Evolutionary conservation across 1,140 invertebrate species (phyloP), one percentile per base, ranked within the genome.

Genomic region (Coelopa frigida): DNA sequence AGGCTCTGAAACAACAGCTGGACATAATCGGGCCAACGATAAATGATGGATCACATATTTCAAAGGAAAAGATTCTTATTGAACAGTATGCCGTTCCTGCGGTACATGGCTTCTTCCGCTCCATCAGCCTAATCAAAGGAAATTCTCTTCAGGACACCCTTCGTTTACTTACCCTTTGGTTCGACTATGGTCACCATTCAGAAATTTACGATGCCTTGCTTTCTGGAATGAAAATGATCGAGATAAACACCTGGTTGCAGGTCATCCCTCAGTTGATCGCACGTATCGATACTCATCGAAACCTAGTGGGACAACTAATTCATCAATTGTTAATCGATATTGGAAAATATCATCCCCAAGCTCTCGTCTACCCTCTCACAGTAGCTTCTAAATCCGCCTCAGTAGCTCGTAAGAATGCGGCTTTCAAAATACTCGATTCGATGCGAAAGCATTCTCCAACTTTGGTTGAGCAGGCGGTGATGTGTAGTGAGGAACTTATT

Each of bases 251-350:
- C 10, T 99, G 97, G 97, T 74, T 99, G 2, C 95, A 99, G 78
- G 95, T 99, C 0, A 98, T 99, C 54, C 97, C 97, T 1, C 97
- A 99, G 70, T 72, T 99, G 2, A 99, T 99, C 53, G 95, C 96
- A 2, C 78, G 96, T 38, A 97, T 99, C 50, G 97, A 99, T 63
- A 95, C 93, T 0, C 87, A 88, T 1, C 76, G 92, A 20, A 81
- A 82, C 48, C 66, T 93, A 36, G 94, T 98, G 0, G 87, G 86
- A 0, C 80, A 87, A 44, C 75, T 98, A 12, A 94, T 99, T 52
- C 88, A 96, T 68, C 85, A 94, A 58, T 73, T 99, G 5, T 72
- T 99, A 2, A 89, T 94, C 44, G 94, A 98, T 61, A 94, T 99
- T 58, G 93, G 94, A 8, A 89, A 89, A 60, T 82, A 84, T 27